Base-by-base conservation (phyloP, 2,888 invertebrate genomes). In the Lasioglossum vierecki region DNA sequence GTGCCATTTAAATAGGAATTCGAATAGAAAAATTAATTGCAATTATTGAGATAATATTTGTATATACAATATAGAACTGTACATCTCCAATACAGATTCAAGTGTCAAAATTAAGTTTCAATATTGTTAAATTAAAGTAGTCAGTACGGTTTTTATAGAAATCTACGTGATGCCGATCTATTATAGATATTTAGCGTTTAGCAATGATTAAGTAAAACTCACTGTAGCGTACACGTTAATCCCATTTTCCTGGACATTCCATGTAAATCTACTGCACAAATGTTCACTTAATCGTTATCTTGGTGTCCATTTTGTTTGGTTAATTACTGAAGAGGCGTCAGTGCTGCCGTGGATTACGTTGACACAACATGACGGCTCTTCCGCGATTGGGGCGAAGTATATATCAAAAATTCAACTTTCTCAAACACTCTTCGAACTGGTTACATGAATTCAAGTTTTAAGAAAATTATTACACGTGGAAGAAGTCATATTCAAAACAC, bases 261-360 rank as follows among this genome's bases (percentile, higher is more conserved):
- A 93, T 93, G 92, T 92, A 91, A 92, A 92, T 91, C 90, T 91
- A 93, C 91, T 89, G 89, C 88, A 91, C 90, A 92, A 91, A 89
- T 90, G 91, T 93, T 93, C 92, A 91, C 90, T 94, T 93, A 94
- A 94, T 95, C 94, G 94, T 94, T 94, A 94, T 95, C 94, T 94
- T 89, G 94, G 95, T 95, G 94, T 95, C 95, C 95, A 95, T 95
- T 95, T 95, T 95, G 95, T 95, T 95, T 94, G 95, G 95, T 94
- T 95, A 95, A 95, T 95, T 95, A 94, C 92, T 92, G 89, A 90
- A 91, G 93, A 93, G 94, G 93, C 95, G 93, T 94, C 94, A 92
- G 94, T 94, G 95, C 94, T 95, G 94, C 94, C 94, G 94, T 94
- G 92, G 92, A 93, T 93, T 93, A 93, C 93, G 93, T 94, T 94